Evolutionary conservation across 2,888 invertebrate genomes (phyloP).

Genomic region (Plutella xylostella): DNA sequence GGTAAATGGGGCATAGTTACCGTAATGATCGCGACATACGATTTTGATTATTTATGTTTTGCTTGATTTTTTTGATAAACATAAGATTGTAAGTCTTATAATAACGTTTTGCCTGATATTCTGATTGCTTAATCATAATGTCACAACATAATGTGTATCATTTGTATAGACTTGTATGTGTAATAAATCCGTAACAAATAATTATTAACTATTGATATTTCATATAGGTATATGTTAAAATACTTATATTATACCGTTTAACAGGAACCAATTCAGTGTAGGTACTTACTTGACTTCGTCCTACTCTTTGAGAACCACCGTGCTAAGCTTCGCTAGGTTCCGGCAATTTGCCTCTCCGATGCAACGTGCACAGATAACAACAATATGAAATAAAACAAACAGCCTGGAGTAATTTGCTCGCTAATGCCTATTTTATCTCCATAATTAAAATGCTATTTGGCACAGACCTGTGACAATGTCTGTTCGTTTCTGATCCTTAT

Average conservation of each 20-base stretch:
- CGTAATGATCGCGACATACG: neutral
- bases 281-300: too few species aligned
- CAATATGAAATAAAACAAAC: conserved; percentile 57
- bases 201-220: too few species aligned
- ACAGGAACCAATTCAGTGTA: too few species aligned
- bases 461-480: conserved; percentile 24
- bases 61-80: neutral
- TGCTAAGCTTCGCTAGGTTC: conserved; percentile 22
- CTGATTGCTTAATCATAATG: neutral
- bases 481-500: conserved; percentile 3
- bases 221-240: too few species aligned
- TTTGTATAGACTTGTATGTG: too few species aligned
- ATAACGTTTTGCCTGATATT: neutral
- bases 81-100: neutral
- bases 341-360: conserved; percentile 44
- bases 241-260: too few species aligned
- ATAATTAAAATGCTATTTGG: conserved; percentile 68
- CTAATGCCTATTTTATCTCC: conserved; percentile 57
- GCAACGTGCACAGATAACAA: conserved; percentile 47
- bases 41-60: neutral
- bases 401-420: conserved; percentile 54
- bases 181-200: too few species aligned
- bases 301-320: neutral
- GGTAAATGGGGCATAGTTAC: neutral
- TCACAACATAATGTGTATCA: neutral